phyloP scores from a whole-genome alignment of 1,140 invertebrate genomes.

The Phenacoccus solenopsis region DNA sequence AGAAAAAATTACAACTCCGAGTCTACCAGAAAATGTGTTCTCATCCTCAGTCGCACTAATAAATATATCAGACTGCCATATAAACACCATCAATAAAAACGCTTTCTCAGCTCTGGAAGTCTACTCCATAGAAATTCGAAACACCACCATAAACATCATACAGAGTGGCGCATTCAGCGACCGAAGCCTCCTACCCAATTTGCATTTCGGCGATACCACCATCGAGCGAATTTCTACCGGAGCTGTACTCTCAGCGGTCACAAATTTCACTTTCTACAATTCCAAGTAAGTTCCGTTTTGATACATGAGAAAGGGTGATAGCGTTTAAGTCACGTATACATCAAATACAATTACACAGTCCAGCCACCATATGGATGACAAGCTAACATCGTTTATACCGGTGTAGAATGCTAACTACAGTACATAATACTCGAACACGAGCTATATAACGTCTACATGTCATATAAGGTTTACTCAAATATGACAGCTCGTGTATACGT shows the following conservation, averaged over 20 bases:
- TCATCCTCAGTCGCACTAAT: constrained; percentile 47
- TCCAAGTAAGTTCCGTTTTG: constrained; percentile 40
- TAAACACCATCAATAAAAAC: constrained; percentile 40
- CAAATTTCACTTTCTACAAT: constrained; percentile 49
- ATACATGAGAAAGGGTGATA: not conserved
- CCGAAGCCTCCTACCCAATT: constrained; percentile 44
- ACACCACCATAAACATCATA: constrained; percentile 45
- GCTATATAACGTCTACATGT: too few species aligned
- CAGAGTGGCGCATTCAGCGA: constrained; percentile 49
- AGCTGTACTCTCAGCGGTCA: constrained; percentile 48
- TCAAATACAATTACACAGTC: not conserved
- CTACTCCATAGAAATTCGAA: constrained; percentile 43
- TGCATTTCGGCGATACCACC: constrained; percentile 45
- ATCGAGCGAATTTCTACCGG: constrained; percentile 41
- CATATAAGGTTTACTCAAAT: too few species aligned
- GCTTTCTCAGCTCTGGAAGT: constrained; percentile 53
- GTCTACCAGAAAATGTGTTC: constrained; percentile 46
- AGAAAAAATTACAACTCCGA: constrained; percentile 43
- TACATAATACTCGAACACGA: too few species aligned
- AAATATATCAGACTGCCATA: constrained; percentile 41
- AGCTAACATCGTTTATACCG: not conserved
- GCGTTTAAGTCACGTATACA: constrained; percentile 1
- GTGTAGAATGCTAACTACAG: not conserved
- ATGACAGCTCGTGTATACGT: too few species aligned
- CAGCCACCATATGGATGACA: not conserved